Percentiles rank a stretch among this genome's conserved stretches.
Conservation (phyloP, 2,888 invertebrate genomes). For the Oconnorella tubifera region DNA sequence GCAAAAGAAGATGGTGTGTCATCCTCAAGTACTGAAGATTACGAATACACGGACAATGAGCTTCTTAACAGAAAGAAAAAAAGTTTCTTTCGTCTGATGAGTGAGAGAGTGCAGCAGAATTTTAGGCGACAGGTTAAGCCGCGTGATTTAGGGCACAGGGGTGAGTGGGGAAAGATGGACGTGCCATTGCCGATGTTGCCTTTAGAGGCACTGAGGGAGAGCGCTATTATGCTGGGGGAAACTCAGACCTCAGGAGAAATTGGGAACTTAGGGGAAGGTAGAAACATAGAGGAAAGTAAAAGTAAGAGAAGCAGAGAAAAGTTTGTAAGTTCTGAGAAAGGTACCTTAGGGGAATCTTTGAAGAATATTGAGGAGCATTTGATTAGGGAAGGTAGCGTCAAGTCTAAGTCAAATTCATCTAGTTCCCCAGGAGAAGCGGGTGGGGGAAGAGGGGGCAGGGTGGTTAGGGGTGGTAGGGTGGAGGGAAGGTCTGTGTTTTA, state of each 20-base stretch:
- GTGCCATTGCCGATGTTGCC: slow-evolving; percentile 2
- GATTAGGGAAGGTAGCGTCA: too few relatives aligned
- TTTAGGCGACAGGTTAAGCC: slow-evolving; percentile 18
- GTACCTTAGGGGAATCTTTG: too few relatives aligned
- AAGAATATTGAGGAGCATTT: too few relatives aligned
- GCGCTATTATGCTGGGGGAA: too few relatives aligned
- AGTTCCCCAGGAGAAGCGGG: neutral
- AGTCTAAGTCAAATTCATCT: too few relatives aligned
- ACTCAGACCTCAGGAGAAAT: too few relatives aligned
- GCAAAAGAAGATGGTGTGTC: neutral
- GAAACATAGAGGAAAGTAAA: neutral
- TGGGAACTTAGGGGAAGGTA: too few relatives aligned
- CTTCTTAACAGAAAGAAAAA: slow-evolving; percentile 29
- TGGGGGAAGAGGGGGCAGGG: neutral
- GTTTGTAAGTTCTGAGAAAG: too few relatives aligned
- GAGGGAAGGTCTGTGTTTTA: slow-evolving; percentile 3
- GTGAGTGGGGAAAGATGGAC: neutral
- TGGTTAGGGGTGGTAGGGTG: neutral
- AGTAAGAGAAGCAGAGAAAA: neutral
- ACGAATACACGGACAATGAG: slow-evolving; percentile 25
- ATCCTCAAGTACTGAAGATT: slow-evolving; percentile 29
- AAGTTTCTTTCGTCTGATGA: slow-evolving; percentile 28
- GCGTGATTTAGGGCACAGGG: neutral
- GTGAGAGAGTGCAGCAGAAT: slow-evolving; percentile 30
- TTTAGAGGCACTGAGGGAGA: neutral